Conservation (phyloP, 2,113 vertebrate genomes). For the Lepus americanus region DNA sequence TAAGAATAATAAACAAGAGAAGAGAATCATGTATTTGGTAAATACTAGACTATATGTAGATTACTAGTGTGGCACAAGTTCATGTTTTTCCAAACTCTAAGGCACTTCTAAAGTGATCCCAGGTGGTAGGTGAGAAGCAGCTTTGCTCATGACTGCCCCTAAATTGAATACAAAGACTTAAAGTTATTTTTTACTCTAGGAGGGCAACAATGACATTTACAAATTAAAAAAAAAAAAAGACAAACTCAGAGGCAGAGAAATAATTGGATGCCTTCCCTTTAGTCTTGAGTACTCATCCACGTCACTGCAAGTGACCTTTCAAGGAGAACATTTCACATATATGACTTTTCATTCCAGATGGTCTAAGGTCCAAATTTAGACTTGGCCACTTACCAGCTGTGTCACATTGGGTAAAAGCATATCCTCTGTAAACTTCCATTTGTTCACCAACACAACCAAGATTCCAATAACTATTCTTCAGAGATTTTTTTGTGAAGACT, state of each 20-base stretch:
- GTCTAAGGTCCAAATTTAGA: background rate
- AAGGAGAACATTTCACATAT: background rate
- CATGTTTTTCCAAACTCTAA: constrained; percentile 5
- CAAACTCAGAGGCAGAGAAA: background rate
- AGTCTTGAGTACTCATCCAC: background rate
- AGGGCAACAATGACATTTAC: background rate
- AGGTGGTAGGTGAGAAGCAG: background rate
- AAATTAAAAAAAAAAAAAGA: background rate
- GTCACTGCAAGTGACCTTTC: background rate
- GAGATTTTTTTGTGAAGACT: background rate
- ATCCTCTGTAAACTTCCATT: constrained; percentile 6
- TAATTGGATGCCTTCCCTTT: background rate
- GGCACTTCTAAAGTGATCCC: background rate
- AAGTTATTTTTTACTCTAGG: constrained; percentile 2
- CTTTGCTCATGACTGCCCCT: background rate
- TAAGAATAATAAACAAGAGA: background rate
- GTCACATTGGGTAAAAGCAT: background rate
- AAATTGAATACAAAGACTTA: background rate
- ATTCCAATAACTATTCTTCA: background rate
- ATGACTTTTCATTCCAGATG: background rate
- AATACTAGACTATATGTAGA: background rate
- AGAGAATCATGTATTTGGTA: background rate
- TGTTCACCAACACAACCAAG: background rate
- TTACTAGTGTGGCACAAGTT: background rate
- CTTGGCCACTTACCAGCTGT: background rate